These are phyloP conservation scores for Torymus texanus DNA, from an alignment of 2,888 invertebrate species.

Conservation along the genomic window DNA sequence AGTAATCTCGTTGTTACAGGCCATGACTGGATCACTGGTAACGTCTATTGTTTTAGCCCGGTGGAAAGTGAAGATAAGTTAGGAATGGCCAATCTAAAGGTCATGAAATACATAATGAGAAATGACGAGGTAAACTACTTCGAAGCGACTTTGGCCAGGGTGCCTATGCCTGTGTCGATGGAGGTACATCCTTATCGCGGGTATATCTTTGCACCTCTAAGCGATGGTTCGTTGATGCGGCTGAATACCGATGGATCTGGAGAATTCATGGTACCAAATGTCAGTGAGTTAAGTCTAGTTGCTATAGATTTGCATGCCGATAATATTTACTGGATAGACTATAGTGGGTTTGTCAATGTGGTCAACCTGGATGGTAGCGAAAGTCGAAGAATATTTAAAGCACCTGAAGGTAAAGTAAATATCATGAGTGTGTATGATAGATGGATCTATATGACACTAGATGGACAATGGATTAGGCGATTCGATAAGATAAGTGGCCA, in stretches of 20 bases:
- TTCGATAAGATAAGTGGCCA: background rate
- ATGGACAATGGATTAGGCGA: background rate
- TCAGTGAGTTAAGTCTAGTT: background rate
- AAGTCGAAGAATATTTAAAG: background rate
- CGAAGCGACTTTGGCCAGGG: background rate
- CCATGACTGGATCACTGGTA: conserved; percentile 13
- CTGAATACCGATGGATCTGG: background rate
- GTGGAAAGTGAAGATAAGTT: background rate
- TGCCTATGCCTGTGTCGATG: background rate
- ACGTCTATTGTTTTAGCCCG: background rate
- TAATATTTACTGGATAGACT: conserved; percentile 3
- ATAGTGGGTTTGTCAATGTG: background rate
- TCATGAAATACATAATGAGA: background rate
- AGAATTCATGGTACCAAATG: background rate
- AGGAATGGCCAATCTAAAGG: background rate
- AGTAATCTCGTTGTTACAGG: background rate
- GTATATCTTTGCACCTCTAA: background rate
- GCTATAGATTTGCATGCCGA: conserved; percentile 1
- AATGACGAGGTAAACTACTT: too few relatives aligned
- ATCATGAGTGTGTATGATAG: background rate
- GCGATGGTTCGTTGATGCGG: background rate
- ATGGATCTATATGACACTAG: background rate
- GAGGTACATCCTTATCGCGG: conserved; percentile 12
- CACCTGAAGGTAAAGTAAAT: background rate
- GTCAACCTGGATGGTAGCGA: background rate